A percentile compares a stretch with the other conserved stretches of the same genome.
Conservation (phyloP, 2,888 invertebrate genomes). For the Drosophila birchii region DNA sequence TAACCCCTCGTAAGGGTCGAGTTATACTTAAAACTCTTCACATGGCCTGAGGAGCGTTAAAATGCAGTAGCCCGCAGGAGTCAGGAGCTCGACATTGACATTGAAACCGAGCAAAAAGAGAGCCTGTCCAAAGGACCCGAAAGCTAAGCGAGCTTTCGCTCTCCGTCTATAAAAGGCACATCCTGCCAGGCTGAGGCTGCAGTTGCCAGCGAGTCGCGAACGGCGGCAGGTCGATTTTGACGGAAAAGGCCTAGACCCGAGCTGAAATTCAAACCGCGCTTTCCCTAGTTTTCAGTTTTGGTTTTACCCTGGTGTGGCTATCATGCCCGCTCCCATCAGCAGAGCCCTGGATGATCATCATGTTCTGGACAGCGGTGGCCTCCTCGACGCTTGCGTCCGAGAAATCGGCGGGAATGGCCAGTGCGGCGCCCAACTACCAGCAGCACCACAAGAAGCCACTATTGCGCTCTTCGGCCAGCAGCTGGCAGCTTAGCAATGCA, state of each 20-base stretch:
- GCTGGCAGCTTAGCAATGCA: conserved; percentile 55
- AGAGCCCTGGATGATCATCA: conserved; percentile 8
- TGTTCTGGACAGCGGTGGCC: conserved; percentile 63
- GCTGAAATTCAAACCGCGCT: conserved; percentile 14
- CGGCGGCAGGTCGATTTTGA: background rate
- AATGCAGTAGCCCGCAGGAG: background rate
- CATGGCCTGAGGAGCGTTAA: background rate
- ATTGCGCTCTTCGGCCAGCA: conserved; percentile 37
- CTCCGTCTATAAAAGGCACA: conserved; percentile 31
- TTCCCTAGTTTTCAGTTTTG: background rate
- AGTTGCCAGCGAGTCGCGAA: conserved; percentile 25
- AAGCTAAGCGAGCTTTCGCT: conserved; percentile 25
- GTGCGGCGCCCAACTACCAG: conserved; percentile 56
- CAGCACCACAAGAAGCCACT: conserved; percentile 53
- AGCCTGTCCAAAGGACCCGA: conserved; percentile 1
- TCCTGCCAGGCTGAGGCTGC: conserved; percentile 28
- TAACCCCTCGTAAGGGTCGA: background rate
- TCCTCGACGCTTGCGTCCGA: conserved; percentile 50
- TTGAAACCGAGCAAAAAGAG: conserved; percentile 20
- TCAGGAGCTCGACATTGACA: conserved; percentile 48
- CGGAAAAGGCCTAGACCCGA: background rate
- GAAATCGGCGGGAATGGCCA: conserved; percentile 44
- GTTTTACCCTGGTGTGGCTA: background rate
- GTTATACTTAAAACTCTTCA: background rate
- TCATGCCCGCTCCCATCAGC: conserved; percentile 10